A percentile compares a stretch with the other conserved stretches of the same genome.
phyloP scores from a whole-genome alignment of 2,797 vertebrate species.

The Novumbra hubbsi region DNA sequence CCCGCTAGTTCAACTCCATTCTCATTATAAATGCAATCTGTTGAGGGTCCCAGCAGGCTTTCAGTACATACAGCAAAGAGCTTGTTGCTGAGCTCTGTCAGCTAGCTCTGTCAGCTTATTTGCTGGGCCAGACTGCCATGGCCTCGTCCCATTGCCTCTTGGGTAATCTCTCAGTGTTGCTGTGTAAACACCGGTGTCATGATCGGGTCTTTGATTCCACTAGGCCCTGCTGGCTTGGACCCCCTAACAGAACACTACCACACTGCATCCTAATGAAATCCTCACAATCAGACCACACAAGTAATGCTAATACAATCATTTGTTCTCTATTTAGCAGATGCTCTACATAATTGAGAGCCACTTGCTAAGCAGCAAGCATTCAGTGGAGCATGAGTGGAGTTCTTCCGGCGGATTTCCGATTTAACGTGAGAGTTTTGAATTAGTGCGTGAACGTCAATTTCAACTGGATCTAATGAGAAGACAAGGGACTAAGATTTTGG shows the following conservation, averaged over 20 bases:
- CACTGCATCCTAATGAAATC: slow-evolving; percentile 37
- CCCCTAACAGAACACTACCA: not conserved
- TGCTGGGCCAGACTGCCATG: slow-evolving; percentile 22
- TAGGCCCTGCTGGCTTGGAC: slow-evolving; percentile 20
- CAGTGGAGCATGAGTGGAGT: slow-evolving; percentile 10
- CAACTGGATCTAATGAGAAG: slow-evolving; percentile 7
- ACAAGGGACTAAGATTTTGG: not conserved
- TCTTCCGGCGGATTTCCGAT: slow-evolving; percentile 7
- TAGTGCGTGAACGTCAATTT: slow-evolving; percentile 34
- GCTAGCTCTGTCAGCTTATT: slow-evolving; percentile 34
- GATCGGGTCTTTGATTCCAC: slow-evolving; percentile 46
- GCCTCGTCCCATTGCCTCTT: slow-evolving; percentile 41
- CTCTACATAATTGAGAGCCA: slow-evolving; percentile 32
- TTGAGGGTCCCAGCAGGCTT: slow-evolving; percentile 20
- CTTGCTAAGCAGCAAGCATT: slow-evolving; percentile 10
- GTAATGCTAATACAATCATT: slow-evolving; percentile 46
- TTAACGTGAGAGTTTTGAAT: slow-evolving; percentile 14
- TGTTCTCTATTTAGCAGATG: slow-evolving; percentile 30
- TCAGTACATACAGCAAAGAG: not conserved
- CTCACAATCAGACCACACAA: slow-evolving; percentile 23
- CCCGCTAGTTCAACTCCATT: slow-evolving; percentile 17
- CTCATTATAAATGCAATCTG: slow-evolving; percentile 39
- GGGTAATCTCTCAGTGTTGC: slow-evolving; percentile 49
- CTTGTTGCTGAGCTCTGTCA: not conserved
- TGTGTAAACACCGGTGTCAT: slow-evolving; percentile 51